Base-by-base conservation (phyloP, 2,113 vertebrate genomes). In the Pimephales promelas region DNA sequence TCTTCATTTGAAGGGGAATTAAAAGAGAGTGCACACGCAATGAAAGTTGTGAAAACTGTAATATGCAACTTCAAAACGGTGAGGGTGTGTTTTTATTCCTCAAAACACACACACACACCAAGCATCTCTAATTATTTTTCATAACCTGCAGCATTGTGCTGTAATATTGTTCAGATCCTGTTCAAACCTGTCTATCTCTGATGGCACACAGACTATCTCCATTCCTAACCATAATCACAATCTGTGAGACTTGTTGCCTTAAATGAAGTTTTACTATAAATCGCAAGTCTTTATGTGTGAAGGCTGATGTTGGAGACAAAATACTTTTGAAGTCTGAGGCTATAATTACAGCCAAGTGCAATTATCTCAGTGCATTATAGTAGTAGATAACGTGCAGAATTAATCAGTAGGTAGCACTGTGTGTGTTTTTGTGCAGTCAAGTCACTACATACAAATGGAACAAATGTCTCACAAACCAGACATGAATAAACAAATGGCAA, bases 301-400 rank as follows among this genome's bases (percentile, higher is more conserved):
- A 97, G 96, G 97, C 95, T 95, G 95, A 97, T 97, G 95, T 94
- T 84, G 92, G 95, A 95, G 93, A 91, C 91, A 92, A 92, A 88
- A 91, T 90, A 96, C 94, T 94, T 91, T 90, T 94, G 87, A 97
- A 96, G 94, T 95, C 94, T 91, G 91, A 95, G 95, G 93, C 95
- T 95, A 94, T 95, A 96, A 96, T 97, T 96, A 97, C 95, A 95
- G 95, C 97, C 95, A 95, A 61, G 91, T 93, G 94, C 96, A 97
- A 98, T 98, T 97, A 97, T 98, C 96, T 96, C 90, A 93, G 93
- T 92, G 94, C 96, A 96, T 97, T 98, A 98, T 95, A 97, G 95
- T 95, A 95, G 94, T 94, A 96, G 95, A 97, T 97, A 97, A 94
- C 94, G 92, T 94, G 96, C 94, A 95, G 95, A 96, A 97, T 98